Base-by-base conservation (phyloP, 2,113 vertebrate species). In the Rhea americana region DNA sequence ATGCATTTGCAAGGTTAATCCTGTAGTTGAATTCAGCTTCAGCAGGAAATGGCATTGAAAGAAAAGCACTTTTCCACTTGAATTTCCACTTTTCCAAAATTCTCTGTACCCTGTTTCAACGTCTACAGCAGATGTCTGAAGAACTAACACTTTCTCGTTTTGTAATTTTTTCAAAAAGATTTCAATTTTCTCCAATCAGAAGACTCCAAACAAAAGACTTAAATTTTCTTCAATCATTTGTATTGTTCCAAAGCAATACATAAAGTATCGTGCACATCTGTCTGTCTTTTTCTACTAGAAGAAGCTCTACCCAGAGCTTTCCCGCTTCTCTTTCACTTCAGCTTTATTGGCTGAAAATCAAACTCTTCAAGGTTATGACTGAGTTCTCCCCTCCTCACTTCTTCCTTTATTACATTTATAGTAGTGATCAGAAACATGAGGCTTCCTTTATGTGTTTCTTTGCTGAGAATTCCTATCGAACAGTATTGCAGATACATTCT, bases 321-420 rank as follows among this genome's bases (percentile, higher is more conserved):
- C 81, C 65, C 70, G 88, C 62, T 93, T 96, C 78, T 91, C 90
- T 89, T 96, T 89, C 62, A 89, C 73, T 93, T 94, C 3, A 20
- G 91, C 77, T 92, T 89, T 92, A 43, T 79, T 92, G 91, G 84
- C 91, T 94, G 89, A 92, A 85, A 84, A 91, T 75, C 90, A 96
- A 87, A 93, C 1, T 82, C 67, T n/a, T 86, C 85, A 90, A 81
- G 82, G 90, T 90, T 96, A 13, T 86, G 89, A 87, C 84, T 75
- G 90, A 84, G 35, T 48, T 56, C 19, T 56, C 19, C 70, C 28
- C 22, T 89, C 12, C 30, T 18, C 43, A 32, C 30, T 91, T 92
- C 56, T 91, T 89, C 84, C 84, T 82, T 84, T 95, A 48, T 91
- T 91, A 19, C 58, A 35, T 90, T 94, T 94, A 72, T 65, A 90